These are phyloP conservation scores for Pomatorhinus ruficollis DNA, from an alignment of 2,113 vertebrate genomes.

Conservation along the genomic window DNA sequence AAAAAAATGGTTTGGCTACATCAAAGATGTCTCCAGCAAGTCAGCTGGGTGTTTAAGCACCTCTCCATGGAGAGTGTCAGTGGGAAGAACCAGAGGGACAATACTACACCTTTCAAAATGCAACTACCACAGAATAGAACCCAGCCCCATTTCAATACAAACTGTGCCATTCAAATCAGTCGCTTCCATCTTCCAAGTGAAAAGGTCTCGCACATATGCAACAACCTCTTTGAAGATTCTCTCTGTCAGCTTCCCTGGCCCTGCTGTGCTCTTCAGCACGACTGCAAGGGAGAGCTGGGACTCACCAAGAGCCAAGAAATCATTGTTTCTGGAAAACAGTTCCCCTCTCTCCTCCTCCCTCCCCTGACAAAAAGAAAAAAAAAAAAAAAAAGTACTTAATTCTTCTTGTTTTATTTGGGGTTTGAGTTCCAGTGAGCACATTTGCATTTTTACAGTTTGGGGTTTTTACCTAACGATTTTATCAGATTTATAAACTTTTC, in stretches of 20 bases:
- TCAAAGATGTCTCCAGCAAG: neutral
- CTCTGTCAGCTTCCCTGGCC: neutral
- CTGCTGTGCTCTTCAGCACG: neutral
- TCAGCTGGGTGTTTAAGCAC: neutral
- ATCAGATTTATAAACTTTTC: conserved; percentile 38
- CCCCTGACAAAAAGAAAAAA: neutral
- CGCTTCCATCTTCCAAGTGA: conserved; percentile 53
- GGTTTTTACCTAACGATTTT: neutral
- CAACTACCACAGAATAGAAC: neutral
- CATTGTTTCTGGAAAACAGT: neutral
- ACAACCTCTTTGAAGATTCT: neutral
- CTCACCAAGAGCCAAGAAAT: neutral
- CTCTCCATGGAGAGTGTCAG: neutral
- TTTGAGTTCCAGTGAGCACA: neutral
- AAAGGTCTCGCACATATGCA: neutral
- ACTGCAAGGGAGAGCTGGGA: neutral
- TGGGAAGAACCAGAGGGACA: conserved; percentile 47
- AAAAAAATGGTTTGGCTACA: neutral
- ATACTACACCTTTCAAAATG: conserved; percentile 42
- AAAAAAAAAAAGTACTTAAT: neutral
- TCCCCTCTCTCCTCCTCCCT: neutral
- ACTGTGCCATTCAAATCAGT: conserved; percentile 72
- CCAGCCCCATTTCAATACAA: conserved; percentile 7
- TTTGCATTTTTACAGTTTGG: conserved; percentile 17
- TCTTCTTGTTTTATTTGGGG: neutral